Conservation (phyloP, 1,140 invertebrate genomes). For the Samia ricini region DNA sequence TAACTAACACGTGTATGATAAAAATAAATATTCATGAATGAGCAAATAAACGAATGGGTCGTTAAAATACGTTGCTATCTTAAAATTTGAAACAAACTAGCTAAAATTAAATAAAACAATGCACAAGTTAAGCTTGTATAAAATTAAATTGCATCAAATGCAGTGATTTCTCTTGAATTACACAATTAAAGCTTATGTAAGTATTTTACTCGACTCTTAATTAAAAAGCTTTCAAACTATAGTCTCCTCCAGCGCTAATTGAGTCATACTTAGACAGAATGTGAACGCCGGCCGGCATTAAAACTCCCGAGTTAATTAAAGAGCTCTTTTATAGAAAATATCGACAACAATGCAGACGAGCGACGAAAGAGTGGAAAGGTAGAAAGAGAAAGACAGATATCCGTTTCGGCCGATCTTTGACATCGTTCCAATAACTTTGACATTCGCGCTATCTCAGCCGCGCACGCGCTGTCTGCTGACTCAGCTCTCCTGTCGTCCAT, state of each 20-base stretch:
- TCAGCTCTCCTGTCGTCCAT: conserved; percentile 30
- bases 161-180: conserved; percentile 2
- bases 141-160: neutral
- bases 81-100: neutral
- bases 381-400: conserved; percentile 54
- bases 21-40: no score
- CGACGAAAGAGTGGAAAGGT: conserved; percentile 49
- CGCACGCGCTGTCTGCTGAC: conserved; percentile 30
- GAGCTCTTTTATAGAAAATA: conserved; percentile 14
- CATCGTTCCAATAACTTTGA: conserved; percentile 69
- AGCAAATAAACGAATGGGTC: no score
- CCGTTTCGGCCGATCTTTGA: conserved; percentile 59
- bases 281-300: conserved; percentile 14
- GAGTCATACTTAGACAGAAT: conserved; percentile 23
- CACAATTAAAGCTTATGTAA: conserved; percentile 4
- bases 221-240: conserved; percentile 31
- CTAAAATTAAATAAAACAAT: no score
- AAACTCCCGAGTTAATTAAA: conserved; percentile 29
- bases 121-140: neutral
- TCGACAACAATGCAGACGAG: conserved; percentile 34
- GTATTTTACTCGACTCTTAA: conserved; percentile 14
- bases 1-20: no score
- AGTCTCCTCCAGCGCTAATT: conserved; percentile 22
- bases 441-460: conserved; percentile 43
- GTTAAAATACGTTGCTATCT: no score